Conservation (phyloP, 2,113 vertebrate genomes). For the Nycticebus coucang region DNA sequence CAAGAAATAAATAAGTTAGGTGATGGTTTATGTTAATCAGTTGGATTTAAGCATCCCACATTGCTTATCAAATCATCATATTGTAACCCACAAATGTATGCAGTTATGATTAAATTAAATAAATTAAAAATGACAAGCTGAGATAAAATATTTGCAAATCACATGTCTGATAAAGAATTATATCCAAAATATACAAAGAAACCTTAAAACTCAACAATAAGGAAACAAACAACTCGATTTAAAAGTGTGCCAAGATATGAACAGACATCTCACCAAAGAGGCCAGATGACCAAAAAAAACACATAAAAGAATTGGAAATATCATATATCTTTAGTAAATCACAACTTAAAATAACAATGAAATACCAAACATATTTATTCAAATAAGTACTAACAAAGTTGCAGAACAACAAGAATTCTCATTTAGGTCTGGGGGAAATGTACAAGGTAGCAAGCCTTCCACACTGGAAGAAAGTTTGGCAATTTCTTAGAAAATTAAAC, state of each 20-base stretch:
- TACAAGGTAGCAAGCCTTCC: not conserved
- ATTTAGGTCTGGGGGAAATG: not conserved
- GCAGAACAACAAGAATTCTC: not conserved
- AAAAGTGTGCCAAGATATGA: not conserved
- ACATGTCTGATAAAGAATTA: not conserved
- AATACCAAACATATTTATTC: not conserved
- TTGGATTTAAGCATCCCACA: too few species aligned
- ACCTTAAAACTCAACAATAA: not conserved
- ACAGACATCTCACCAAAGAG: not conserved
- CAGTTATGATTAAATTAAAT: too few species aligned
- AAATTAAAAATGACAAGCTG: too few species aligned
- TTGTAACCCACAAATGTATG: too few species aligned
- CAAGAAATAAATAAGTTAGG: too few species aligned
- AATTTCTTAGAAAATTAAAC: not conserved
- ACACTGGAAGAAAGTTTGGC: not conserved
- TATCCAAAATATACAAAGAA: not conserved
- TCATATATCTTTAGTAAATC: not conserved
- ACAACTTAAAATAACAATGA: not conserved
- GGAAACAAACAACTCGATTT: not conserved
- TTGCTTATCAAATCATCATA: too few species aligned
- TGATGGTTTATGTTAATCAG: too few species aligned
- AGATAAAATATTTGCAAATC: not conserved
- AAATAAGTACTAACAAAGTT: not conserved
- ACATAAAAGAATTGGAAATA: not conserved
- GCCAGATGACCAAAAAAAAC: not conserved